Evolutionary conservation across 2,888 invertebrate genomes (phyloP).

Genomic region (Priocnemis perturbator): DNA sequence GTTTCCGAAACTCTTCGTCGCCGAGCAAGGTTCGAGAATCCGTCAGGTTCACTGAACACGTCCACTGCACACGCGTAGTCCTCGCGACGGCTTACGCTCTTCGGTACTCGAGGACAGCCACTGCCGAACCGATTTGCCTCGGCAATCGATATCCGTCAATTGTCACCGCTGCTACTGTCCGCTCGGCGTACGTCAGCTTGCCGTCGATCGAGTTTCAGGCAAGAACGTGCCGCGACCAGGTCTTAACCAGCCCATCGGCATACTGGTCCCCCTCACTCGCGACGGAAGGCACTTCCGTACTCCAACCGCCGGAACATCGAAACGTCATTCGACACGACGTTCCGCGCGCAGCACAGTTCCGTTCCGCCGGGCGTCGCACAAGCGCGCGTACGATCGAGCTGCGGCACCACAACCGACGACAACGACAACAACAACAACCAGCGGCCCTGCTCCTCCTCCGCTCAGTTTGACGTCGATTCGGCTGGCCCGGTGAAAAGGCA

Average conservation of each 20-base stretch:
- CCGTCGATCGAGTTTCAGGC: conserved; percentile 31
- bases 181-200: conserved; percentile 54
- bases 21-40: too few relatives aligned
- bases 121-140: too few relatives aligned
- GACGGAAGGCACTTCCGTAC: background rate
- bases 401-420: too few relatives aligned
- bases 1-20: too few relatives aligned
- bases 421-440: too few relatives aligned
- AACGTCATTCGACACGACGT: conserved; percentile 1
- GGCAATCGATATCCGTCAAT: background rate
- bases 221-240: conserved; percentile 21
- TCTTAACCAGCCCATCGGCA: conserved; percentile 41
- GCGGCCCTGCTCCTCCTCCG: too few relatives aligned
- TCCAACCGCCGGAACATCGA: too few relatives aligned
- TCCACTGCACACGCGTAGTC: conserved; percentile 56
- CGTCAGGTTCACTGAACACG: conserved; percentile 37
- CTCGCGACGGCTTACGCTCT: conserved; percentile 8
- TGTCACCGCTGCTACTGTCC: conserved; percentile 28
- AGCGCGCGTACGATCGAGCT: background rate
- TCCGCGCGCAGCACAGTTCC: too few relatives aligned
- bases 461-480: background rate
- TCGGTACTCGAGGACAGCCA: background rate
- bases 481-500: conserved; percentile 18
- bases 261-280: conserved; percentile 25
- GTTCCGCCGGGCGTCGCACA: too few relatives aligned